Base-by-base conservation (phyloP, 2,113 vertebrate species). In the human (Homo sapiens) region DNA sequence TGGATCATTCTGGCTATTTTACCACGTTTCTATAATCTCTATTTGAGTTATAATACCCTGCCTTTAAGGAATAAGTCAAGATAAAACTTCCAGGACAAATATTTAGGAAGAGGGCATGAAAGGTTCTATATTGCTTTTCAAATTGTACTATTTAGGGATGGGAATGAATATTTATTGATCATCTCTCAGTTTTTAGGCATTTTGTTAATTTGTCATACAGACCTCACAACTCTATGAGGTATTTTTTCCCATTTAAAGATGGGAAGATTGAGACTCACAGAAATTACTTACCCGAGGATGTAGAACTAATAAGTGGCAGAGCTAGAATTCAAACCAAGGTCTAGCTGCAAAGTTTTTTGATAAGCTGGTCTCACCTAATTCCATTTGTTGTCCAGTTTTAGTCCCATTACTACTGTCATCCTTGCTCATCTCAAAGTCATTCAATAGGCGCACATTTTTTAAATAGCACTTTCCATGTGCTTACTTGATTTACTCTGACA, bases 51-150 rank as follows among this genome's bases (percentile, higher is more conserved):
- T 50, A 83, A 89, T 12, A 64, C 35, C 38, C 20, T 81, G n/a
- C 59, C 79, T 93, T 95, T 89, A 81, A 86, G 25, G 78, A 89
- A 66, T 92, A 84, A 81, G 89, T 90, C 45, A 78, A 61, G 70
- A 32, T 92, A 32, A 89, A 85, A 97, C 75, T 64, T 76, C 25
- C 20, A 96, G 17, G 45, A 59, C 55, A 84, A 14, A 88, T 93
- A 20, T 72, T 84, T 73, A 97, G 11, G 30, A 96, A 79, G 89
- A 90, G 14, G 16, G 0, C 68, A 52, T 90, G 40, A 52, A 59
- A 38, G n/a, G 38, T 57, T 22, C 68, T 83, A 18, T 8, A 30
- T 35, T 91, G 6, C 55, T 93, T 79, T 61, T 96, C n/a, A 95
- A 17, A 52, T 88, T 25, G 82, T 68, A 73, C 25, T 83, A 1